Percentiles rank a stretch among this genome's conserved stretches.
phyloP scores from a whole-genome alignment of 2,113 vertebrate genomes.

The Polyodon spathula region DNA sequence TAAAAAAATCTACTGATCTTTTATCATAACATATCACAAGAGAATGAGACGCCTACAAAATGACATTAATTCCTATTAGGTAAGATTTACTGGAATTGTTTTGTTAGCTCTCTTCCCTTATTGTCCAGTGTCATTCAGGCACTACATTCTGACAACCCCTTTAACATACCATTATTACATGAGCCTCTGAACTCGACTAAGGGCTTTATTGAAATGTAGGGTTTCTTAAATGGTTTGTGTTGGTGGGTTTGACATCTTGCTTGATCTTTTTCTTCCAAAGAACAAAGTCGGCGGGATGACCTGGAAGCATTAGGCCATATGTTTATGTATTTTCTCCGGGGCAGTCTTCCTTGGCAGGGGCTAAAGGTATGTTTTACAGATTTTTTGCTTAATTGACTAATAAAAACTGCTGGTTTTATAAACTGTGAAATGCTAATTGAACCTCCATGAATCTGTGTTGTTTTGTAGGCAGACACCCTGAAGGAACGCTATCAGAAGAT shows the following conservation, averaged over 20 bases:
- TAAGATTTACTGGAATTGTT: too few relatives aligned
- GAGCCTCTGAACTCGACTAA: too few relatives aligned
- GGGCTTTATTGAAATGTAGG: neutral
- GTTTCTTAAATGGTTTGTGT: neutral
- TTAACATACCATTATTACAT: too few relatives aligned
- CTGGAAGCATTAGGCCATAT: constrained; percentile 97
- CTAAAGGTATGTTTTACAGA: constrained; percentile 72
- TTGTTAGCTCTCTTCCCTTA: too few relatives aligned
- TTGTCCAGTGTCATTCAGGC: too few relatives aligned
- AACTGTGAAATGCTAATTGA: too few relatives aligned
- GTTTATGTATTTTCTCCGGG: constrained; percentile 99
- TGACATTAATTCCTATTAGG: too few relatives aligned
- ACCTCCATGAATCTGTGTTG: neutral
- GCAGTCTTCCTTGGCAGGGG: constrained; percentile 97
- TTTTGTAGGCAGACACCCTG: constrained; percentile 84
- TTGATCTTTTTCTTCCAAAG: constrained; percentile 46
- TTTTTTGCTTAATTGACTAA: neutral
- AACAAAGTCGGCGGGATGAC: constrained; percentile 96
- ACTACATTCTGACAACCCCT: too few relatives aligned
- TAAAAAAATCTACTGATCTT: too few relatives aligned
- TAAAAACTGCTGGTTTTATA: neutral
- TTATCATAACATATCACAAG: too few relatives aligned
- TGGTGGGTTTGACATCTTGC: constrained; percentile 17
- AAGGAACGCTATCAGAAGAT: constrained; percentile 99
- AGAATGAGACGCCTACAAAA: too few relatives aligned